Evolutionary conservation across 1,140 invertebrate species (phyloP).

Genomic region (Sarcophaga bullata): DNA sequence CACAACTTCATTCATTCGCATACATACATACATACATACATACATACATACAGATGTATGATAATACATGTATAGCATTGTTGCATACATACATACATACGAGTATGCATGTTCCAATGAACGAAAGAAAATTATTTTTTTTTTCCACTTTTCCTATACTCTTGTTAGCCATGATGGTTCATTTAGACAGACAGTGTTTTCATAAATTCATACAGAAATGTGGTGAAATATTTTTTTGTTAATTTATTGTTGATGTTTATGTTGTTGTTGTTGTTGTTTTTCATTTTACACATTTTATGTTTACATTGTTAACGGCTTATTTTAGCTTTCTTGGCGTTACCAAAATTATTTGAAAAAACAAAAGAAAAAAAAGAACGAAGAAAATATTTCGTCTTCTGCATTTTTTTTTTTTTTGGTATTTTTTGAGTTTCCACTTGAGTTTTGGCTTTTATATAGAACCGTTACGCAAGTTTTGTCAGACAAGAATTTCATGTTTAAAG

Average conservation of each 20-base stretch:
- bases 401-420: too few species aligned
- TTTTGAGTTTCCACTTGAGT: background rate
- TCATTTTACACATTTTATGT: background rate
- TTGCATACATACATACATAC: too few species aligned
- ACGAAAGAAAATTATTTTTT: too few species aligned
- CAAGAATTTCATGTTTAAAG: constrained; percentile 14
- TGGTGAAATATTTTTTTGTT: background rate
- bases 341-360: background rate
- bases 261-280: background rate
- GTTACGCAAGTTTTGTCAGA: constrained; percentile 4
- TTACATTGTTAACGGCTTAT: constrained; percentile 14
- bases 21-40: background rate
- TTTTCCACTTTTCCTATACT: too few species aligned
- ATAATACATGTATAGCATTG: too few species aligned
- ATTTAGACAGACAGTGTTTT: background rate
- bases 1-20: constrained; percentile 15
- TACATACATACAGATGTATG: too few species aligned
- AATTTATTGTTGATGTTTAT: background rate
- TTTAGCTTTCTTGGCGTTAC: background rate
- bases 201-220: background rate
- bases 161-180: too few species aligned
- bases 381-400: background rate
- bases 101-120: too few species aligned
- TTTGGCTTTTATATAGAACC: background rate
- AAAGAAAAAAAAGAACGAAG: background rate